Evolutionary conservation across 2,113 vertebrate species (phyloP).

Genomic region (Pelvicachromis taeniatus): DNA sequence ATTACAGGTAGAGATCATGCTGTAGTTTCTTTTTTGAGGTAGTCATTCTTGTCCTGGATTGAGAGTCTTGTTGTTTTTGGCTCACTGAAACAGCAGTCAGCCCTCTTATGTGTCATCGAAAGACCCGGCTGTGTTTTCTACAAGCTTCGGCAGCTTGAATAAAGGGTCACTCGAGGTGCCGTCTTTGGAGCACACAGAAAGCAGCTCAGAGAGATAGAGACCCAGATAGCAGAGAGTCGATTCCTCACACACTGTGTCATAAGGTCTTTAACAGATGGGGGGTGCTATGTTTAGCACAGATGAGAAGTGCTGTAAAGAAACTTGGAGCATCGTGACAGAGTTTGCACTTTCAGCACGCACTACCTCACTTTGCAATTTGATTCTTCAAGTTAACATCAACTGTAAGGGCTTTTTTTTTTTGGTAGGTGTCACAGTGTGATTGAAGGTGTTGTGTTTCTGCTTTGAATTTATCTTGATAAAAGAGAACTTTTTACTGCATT

Average conservation of each 20-base stretch:
- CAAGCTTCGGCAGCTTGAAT: slow-evolving; percentile 18
- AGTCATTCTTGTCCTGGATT: background rate
- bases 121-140: background rate
- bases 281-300: slow-evolving; percentile 50
- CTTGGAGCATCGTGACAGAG: background rate
- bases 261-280: slow-evolving; percentile 49
- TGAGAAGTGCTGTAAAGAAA: slow-evolving; percentile 34
- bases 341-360: background rate
- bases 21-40: background rate
- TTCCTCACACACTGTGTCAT: slow-evolving; percentile 35
- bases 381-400: background rate
- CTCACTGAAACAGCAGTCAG: background rate
- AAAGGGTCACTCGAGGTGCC: slow-evolving; percentile 23
- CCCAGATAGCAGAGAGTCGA: slow-evolving; percentile 40
- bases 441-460: background rate
- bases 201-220: slow-evolving; percentile 21
- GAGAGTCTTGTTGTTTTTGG: background rate
- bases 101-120: background rate
- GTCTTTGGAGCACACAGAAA: slow-evolving; percentile 5
- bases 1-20: background rate
- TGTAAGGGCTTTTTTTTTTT: background rate
- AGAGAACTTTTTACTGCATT: background rate
- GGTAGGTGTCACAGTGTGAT: background rate
- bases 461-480: background rate
- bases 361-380: background rate